A percentile compares a stretch with the other conserved stretches of the same genome.
phyloP scores from a whole-genome alignment of 1,140 invertebrate genomes.

The Lerema accius region DNA sequence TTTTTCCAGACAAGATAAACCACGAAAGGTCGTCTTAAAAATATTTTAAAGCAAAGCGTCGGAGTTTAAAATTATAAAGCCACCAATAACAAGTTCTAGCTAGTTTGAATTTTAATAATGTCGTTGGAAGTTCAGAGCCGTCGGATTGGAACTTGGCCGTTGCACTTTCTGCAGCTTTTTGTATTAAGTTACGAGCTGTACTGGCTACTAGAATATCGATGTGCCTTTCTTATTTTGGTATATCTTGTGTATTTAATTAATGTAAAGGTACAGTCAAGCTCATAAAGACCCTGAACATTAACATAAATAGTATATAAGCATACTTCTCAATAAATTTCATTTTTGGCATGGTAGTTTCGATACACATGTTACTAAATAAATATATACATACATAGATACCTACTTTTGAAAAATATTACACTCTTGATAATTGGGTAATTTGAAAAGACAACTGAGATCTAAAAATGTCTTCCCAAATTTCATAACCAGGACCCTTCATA shows the following conservation, averaged over 20 bases:
- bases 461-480: too few relatives aligned
- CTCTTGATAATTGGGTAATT: too few relatives aligned
- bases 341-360: too few relatives aligned
- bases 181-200: slow-evolving; percentile 43
- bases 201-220: slow-evolving; percentile 38
- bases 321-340: too few relatives aligned
- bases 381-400: too few relatives aligned
- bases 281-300: too few relatives aligned
- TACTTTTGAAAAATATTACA: too few relatives aligned
- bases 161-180: slow-evolving; percentile 32
- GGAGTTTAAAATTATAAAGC: slow-evolving; percentile 48
- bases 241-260: slow-evolving; percentile 8
- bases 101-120: slow-evolving; percentile 58
- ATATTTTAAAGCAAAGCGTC: slow-evolving; percentile 28
- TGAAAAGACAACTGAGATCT: too few relatives aligned
- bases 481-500: too few relatives aligned
- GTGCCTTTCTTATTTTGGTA: slow-evolving; percentile 13
- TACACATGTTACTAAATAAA: too few relatives aligned
- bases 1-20: slow-evolving; percentile 1
- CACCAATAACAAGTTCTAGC: slow-evolving; percentile 47
- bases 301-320: too few relatives aligned
- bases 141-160: slow-evolving; percentile 40
- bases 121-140: slow-evolving; percentile 38
- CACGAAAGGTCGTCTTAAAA: slow-evolving; percentile 1
- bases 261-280: too few relatives aligned